Evolutionary conservation across 2,888 invertebrate species (phyloP).

Genomic region (Epsilonema sp.): DNA sequence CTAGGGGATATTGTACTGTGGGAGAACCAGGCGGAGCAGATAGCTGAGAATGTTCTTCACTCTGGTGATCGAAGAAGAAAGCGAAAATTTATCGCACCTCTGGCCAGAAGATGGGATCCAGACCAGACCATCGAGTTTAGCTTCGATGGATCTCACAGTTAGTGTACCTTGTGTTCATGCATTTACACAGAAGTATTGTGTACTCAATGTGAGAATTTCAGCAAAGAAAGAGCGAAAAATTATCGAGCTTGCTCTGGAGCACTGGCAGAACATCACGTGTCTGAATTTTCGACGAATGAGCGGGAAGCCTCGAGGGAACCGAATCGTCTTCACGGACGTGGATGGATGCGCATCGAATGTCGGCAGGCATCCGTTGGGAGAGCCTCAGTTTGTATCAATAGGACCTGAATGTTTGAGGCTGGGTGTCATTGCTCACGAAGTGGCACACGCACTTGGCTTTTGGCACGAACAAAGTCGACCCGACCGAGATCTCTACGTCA

Average conservation of each 20-base stretch:
- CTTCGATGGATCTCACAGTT: constrained; percentile 27
- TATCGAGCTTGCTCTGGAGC: constrained; percentile 27
- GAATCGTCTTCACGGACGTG: constrained; percentile 29
- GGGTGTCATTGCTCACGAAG: constrained; percentile 30
- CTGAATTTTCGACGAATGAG: constrained; percentile 17
- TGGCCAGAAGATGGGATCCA: constrained; percentile 23
- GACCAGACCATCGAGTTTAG: constrained; percentile 22
- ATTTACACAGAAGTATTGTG: background rate
- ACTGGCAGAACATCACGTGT: constrained; percentile 29
- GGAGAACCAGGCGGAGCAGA: constrained; percentile 21
- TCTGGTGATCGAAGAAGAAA: constrained; percentile 7
- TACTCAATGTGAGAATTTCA: no score
- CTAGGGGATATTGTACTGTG: constrained; percentile 27
- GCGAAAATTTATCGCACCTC: constrained; percentile 26
- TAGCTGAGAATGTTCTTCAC: constrained; percentile 16
- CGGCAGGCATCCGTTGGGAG: constrained; percentile 24
- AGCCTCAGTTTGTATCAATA: constrained; percentile 27
- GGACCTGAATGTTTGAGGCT: constrained; percentile 29
- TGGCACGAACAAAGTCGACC: constrained; percentile 28
- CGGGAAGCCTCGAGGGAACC: constrained; percentile 19
- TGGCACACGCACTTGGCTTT: constrained; percentile 29
- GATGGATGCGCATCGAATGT: constrained; percentile 22
- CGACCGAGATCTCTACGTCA: constrained; percentile 24
- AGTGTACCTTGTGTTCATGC: constrained; percentile 6
- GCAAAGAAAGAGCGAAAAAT: constrained; percentile 24